Base-by-base conservation (phyloP, 2,888 invertebrate genomes). In the Anorthoa munda region DNA sequence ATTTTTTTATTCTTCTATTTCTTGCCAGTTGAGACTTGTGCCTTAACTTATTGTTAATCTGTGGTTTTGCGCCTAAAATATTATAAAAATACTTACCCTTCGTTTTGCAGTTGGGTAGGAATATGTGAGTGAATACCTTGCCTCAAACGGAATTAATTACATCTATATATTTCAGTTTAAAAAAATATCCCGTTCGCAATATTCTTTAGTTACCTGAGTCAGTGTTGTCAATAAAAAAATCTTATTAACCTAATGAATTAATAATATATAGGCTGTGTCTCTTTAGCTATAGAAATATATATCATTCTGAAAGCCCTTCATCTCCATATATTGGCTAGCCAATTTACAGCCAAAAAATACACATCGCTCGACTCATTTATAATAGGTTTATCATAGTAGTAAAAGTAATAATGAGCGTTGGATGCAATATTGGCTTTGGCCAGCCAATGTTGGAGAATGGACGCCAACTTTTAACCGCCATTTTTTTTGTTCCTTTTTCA, bases 251-350 rank as follows among this genome's bases (percentile, higher is more conserved):
- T 67, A 15, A 48, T 56, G 51, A 58, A 63, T 21, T 51, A 64
- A 45, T 60, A 75, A 74, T n/a, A n/a, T n/a, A n/a, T 72, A 56
- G 78, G 80, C 82, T 85, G 84, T 83, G 84, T 81, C 75, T 78
- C 64, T 64, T 72, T 85, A 85, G 75, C 56, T 75, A 65, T 77
- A 78, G 58, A 66, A 66, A 51, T 63, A 71, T 53, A n/a, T 59
- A 1, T 50, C 18, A 55, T 67, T n/a, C 50, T 66, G 48, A 72
- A 60, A 59, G 68, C 53, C 13, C 18, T 50, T 18, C 39, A 13
- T 26, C 18, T 50, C 17, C 7, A 39, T 2, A 45, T 21, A 65
- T 68, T 77, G 67, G 71, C 18, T 53, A 17, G 45, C 51, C 66
- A 77, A 63, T 39, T n/a, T n/a, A n/a, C 13, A 1, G n/a, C n/a